Percentiles rank a stretch among this genome's conserved stretches.
Conservation (phyloP, 2,797 vertebrate genomes). For the Zonotrichia albicollis region DNA sequence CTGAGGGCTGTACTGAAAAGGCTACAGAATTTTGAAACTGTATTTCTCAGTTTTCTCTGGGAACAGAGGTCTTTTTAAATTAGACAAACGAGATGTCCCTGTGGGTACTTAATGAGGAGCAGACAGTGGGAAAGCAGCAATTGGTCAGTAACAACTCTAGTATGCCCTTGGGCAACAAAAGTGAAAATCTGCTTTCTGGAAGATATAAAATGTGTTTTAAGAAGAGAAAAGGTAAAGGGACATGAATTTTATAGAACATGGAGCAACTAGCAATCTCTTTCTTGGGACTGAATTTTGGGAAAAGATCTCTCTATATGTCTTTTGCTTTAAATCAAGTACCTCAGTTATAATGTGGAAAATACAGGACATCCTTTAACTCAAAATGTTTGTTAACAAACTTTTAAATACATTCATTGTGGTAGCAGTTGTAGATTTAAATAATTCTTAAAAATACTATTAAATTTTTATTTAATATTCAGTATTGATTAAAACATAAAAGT, state of each 20-base stretch:
- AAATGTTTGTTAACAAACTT: not conserved
- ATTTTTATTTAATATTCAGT: not conserved
- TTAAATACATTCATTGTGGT: not conserved
- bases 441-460: not conserved
- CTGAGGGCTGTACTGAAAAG: not conserved
- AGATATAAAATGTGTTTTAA: not conserved
- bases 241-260: not conserved
- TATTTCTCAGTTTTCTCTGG: not conserved
- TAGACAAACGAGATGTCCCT: not conserved
- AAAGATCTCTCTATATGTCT: not conserved
- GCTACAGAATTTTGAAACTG: not conserved
- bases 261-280: not conserved
- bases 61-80: not conserved
- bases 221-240: not conserved
- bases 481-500: not conserved
- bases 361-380: not conserved
- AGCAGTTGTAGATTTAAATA: not conserved
- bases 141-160: not conserved
- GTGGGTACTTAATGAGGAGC: not conserved
- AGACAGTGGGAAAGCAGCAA: not conserved
- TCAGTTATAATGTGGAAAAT: not conserved
- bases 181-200: not conserved
- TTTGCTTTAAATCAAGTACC: constrained; percentile 1
- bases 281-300: not conserved
- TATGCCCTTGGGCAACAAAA: not conserved